phyloP scores from a whole-genome alignment of 1,140 invertebrate genomes.

The Micrasema minimum region DNA sequence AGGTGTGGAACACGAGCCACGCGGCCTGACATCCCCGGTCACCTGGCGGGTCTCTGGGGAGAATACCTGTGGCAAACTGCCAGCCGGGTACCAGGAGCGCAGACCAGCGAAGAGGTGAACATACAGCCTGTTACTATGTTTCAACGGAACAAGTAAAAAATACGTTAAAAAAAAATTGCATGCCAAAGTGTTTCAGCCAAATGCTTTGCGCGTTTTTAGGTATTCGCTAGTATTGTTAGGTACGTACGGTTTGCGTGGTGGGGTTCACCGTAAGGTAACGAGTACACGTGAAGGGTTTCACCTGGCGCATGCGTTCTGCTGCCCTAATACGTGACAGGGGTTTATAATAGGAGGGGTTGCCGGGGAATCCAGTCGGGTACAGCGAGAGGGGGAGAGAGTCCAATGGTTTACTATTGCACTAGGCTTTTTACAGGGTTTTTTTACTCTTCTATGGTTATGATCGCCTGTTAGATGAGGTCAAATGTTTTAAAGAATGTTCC shows the following conservation, averaged over 20 bases:
- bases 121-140: slow-evolving; percentile 53
- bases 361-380: background rate
- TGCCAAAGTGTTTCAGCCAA: background rate
- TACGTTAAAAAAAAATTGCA: background rate
- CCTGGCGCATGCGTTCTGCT: slow-evolving; percentile 40
- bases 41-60: slow-evolving; percentile 59
- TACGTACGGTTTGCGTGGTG: background rate
- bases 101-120: slow-evolving; percentile 57
- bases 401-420: background rate
- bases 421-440: background rate
- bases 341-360: slow-evolving; percentile 23
- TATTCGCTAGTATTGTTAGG: background rate
- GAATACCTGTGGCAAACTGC: slow-evolving; percentile 67
- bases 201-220: background rate
- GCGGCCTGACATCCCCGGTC: slow-evolving; percentile 28
- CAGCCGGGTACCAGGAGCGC: slow-evolving; percentile 63
- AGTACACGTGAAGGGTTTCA: slow-evolving; percentile 30
- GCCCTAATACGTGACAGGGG: slow-evolving; percentile 28
- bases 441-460: slow-evolving; percentile 6
- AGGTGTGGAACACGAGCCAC: background rate
- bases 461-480: slow-evolving; percentile 32
- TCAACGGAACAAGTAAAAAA: too few species aligned
- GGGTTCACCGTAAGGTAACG: slow-evolving; percentile 21
- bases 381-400: background rate
- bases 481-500: slow-evolving; percentile 39